Conservation (phyloP, 1,140 invertebrate genomes). For the Drosophila watanabei region DNA sequence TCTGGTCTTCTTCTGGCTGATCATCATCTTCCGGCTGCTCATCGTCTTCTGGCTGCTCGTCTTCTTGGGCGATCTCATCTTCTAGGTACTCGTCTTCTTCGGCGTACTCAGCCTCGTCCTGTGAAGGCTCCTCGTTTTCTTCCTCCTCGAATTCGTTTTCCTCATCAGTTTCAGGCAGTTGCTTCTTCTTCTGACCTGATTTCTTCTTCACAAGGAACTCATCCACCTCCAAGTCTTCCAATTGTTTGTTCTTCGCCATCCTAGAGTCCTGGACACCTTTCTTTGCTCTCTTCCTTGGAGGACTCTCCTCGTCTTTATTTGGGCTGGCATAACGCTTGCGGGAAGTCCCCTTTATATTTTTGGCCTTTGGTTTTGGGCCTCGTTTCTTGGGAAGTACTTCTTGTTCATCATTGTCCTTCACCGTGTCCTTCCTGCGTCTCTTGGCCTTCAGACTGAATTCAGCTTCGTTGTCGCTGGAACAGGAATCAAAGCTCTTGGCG, state of each 20-base stretch:
- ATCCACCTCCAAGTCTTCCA: neutral
- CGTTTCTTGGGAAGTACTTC: neutral
- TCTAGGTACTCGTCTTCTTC: neutral
- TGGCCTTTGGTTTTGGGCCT: neutral
- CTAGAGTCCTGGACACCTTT: neutral
- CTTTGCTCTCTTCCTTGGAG: neutral
- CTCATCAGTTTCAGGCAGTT: neutral
- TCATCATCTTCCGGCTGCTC: neutral
- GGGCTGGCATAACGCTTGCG: neutral
- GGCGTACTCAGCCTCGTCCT: neutral
- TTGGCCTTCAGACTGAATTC: neutral
- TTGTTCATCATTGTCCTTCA: neutral
- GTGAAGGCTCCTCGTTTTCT: neutral
- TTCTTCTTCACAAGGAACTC: neutral
- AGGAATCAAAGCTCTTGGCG: constrained; percentile 1
- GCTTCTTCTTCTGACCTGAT: neutral
- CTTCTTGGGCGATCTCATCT: neutral
- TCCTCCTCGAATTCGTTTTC: neutral
- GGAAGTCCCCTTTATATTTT: neutral
- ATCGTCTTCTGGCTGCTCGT: neutral
- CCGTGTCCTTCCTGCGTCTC: neutral
- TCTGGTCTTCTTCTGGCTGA: too few relatives aligned
- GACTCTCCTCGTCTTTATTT: neutral
- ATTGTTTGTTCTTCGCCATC: neutral
- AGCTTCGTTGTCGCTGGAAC: constrained; percentile 21